A percentile compares a stretch with the other conserved stretches of the same genome.
phyloP scores from a whole-genome alignment of 1,140 invertebrate genomes.

The Zelostemma sp. region DNA sequence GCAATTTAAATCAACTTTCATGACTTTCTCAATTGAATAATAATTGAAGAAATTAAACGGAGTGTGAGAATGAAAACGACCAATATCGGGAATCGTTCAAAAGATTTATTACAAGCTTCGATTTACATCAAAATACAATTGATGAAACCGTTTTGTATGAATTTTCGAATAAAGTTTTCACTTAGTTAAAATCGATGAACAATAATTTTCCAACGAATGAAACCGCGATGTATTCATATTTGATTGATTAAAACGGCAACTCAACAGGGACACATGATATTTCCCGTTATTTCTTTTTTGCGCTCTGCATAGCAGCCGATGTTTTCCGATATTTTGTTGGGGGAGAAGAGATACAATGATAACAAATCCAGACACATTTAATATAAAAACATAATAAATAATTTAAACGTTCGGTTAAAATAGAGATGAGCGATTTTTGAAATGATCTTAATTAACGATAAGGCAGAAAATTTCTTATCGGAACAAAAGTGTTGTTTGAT shows the following conservation, averaged over 20 bases:
- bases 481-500: too few relatives aligned
- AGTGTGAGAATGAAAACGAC: neutral
- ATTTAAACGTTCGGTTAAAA: conserved; percentile 2
- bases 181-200: conserved; percentile 17
- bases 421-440: conserved; percentile 4
- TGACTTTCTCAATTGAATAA: too few relatives aligned
- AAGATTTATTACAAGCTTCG: conserved; percentile 40
- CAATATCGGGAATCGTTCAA: conserved; percentile 26
- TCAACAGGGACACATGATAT: conserved; percentile 33
- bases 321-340: neutral
- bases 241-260: conserved; percentile 3
- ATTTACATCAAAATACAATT: conserved; percentile 39
- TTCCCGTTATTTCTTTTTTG: conserved; percentile 17
- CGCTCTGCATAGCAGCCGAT: neutral
- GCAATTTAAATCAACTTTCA: too few relatives aligned
- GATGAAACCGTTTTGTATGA: conserved; percentile 28
- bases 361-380: neutral
- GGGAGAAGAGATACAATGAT: neutral
- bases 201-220: neutral
- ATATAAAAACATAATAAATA: neutral
- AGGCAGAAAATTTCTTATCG: neutral
- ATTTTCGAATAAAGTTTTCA: conserved; percentile 25
- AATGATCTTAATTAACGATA: neutral
- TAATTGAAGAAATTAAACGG: neutral
- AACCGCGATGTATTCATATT: conserved; percentile 1